phyloP scores from a whole-genome alignment of 2,888 invertebrate species.

The Drosophila borealis region DNA sequence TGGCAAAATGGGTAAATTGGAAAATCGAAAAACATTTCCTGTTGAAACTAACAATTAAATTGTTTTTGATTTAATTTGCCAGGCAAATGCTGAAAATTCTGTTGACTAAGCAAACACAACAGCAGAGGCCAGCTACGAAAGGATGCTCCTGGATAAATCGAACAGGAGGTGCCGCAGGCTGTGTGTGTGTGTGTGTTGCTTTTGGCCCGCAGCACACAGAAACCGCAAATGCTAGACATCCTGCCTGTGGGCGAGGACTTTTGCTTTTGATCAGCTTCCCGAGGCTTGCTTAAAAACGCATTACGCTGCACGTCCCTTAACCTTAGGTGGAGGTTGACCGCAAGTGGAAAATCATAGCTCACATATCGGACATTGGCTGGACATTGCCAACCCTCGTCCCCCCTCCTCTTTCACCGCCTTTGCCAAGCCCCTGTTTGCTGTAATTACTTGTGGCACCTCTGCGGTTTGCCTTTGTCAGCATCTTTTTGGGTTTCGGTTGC shows the following conservation, averaged over 20 bases:
- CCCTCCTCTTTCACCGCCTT: no score
- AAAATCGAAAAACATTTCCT: conserved; percentile 29
- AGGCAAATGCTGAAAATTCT: conserved; percentile 36
- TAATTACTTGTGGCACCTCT: conserved; percentile 43
- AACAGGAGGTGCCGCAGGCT: neutral
- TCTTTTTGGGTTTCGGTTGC: neutral
- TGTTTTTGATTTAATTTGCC: conserved; percentile 63
- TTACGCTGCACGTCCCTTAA: conserved; percentile 37
- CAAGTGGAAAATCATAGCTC: conserved; percentile 57
- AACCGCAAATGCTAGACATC: conserved; percentile 58
- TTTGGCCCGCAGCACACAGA: conserved; percentile 37
- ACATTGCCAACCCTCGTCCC: neutral
- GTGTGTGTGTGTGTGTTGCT: conserved; percentile 12
- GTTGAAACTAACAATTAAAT: conserved; percentile 53
- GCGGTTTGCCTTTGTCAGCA: conserved; percentile 39
- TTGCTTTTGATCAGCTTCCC: conserved; percentile 43
- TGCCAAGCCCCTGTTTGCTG: conserved; percentile 2
- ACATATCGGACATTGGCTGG: conserved; percentile 23
- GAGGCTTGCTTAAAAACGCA: conserved; percentile 68
- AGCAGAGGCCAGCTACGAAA: neutral
- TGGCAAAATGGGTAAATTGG: conserved; percentile 29
- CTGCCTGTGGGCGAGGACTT: conserved; percentile 14
- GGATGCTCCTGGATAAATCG: neutral
- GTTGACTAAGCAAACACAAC: conserved; percentile 53
- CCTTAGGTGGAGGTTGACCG: conserved; percentile 42